Conservation (phyloP, 2,113 vertebrate species). For the Phyllostomus hastatus region DNA sequence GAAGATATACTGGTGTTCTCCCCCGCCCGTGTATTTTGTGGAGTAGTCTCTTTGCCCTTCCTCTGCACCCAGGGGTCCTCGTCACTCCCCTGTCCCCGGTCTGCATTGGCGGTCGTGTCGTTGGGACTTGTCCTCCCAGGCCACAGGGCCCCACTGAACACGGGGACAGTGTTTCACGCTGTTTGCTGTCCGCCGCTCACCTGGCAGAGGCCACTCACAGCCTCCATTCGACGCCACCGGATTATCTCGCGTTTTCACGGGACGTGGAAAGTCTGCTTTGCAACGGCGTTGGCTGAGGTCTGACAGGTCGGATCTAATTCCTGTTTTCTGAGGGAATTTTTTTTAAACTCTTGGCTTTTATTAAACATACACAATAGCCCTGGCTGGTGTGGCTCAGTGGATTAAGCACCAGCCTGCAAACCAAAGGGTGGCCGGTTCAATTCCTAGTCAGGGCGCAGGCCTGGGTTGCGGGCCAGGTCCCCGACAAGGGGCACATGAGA, state of each 20-base stretch:
- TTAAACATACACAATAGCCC: no score
- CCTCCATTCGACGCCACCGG: neutral
- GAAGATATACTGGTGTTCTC: neutral
- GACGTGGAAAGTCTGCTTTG: neutral
- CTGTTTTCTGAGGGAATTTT: neutral
- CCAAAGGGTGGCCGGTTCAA: no score
- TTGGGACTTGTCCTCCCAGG: neutral
- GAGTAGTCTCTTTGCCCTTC: neutral
- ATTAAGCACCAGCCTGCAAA: no score
- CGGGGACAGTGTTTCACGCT: neutral
- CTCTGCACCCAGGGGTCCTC: neutral
- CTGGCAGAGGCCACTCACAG: rapidly evolving
- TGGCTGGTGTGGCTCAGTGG: no score
- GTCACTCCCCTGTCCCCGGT: neutral
- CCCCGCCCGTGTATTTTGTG: neutral
- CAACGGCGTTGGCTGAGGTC: neutral
- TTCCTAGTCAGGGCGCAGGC: no score
- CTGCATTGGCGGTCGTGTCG: rapidly evolving
- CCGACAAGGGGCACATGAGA: no score
- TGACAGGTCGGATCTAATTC: neutral
- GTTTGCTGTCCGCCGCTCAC: no score
- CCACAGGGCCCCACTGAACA: neutral
- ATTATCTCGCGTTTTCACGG: no score
- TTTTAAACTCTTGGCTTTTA: neutral
- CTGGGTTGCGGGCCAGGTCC: no score